Evolutionary conservation across 2,797 vertebrate genomes (phyloP).

Genomic region (Percopsis omiscomaycus): DNA sequence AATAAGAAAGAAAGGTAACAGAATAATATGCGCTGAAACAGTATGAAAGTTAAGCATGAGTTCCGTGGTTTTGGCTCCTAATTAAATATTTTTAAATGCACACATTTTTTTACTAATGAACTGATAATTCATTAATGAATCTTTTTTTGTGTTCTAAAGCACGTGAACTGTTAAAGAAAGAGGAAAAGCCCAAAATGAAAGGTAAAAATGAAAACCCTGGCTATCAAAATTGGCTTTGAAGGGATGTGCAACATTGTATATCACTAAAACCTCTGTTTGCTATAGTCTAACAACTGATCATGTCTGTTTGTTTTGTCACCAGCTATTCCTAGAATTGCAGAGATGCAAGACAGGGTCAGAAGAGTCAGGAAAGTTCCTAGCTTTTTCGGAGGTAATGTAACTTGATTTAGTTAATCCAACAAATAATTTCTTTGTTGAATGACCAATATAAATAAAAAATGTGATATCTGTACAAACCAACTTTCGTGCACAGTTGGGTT

Average conservation of each 20-base stretch:
- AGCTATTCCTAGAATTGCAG: constrained; percentile 61
- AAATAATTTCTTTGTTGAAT: neutral
- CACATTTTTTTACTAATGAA: no score
- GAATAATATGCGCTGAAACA: neutral
- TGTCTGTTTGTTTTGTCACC: neutral
- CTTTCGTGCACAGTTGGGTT: no score
- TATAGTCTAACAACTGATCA: neutral
- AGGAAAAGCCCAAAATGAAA: constrained; percentile 36
- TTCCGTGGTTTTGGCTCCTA: neutral
- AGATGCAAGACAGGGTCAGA: constrained; percentile 25
- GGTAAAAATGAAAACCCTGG: constrained; percentile 33
- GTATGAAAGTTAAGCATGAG: neutral
- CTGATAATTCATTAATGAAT: neutral
- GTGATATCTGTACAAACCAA: no score
- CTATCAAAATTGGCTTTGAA: neutral
- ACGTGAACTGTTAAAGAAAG: constrained; percentile 32
- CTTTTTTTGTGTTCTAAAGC: constrained; percentile 26
- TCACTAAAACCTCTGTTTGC: neutral
- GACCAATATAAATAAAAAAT: neutral
- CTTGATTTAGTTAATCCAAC: neutral
- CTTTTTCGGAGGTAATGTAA: constrained; percentile 50
- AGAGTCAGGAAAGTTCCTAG: constrained; percentile 30
- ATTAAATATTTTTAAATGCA: neutral
- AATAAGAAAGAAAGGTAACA: constrained; percentile 61
- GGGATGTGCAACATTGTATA: neutral